Percentiles rank a stretch among this genome's conserved stretches.
Evolutionary conservation across 2,888 invertebrate genomes (phyloP).

Genomic region (Ischnura elegans): DNA sequence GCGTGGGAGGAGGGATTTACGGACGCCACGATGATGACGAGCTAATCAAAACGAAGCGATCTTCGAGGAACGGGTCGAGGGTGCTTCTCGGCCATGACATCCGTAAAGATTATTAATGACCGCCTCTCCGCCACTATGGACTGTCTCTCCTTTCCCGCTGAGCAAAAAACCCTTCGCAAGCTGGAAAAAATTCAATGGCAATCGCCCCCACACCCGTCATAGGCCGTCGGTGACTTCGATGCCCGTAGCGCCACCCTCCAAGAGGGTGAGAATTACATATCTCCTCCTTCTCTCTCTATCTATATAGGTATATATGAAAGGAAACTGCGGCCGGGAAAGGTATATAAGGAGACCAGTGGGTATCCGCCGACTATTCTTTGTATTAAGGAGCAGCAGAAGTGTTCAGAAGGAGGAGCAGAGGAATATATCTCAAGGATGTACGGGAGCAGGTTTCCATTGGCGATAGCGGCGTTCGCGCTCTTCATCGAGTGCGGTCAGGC

Average conservation of each 20-base stretch:
- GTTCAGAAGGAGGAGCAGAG: neutral
- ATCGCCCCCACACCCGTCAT: neutral
- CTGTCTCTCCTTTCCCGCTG: neutral
- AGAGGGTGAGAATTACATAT: neutral
- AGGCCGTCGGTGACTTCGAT: neutral
- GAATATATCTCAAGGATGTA: neutral
- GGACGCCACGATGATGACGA: neutral
- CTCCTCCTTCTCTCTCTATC: too few relatives aligned
- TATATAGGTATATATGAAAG: neutral
- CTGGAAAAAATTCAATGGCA: slow-evolving; percentile 23
- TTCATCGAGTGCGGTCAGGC: neutral
- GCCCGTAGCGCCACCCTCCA: neutral
- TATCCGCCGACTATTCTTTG: neutral
- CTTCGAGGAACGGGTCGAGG: neutral
- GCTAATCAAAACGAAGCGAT: neutral
- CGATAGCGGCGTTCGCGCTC: neutral
- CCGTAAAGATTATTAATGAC: neutral
- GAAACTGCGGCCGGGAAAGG: neutral
- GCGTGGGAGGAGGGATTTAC: neutral
- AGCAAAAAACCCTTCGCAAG: neutral
- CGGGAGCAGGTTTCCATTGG: neutral
- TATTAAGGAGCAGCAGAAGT: neutral
- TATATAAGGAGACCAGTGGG: neutral
- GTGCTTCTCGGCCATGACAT: neutral
- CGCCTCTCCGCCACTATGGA: too few relatives aligned